Evolutionary conservation across 2,888 invertebrate species (phyloP).

Genomic region (Thecocarcelia acutangulata): DNA sequence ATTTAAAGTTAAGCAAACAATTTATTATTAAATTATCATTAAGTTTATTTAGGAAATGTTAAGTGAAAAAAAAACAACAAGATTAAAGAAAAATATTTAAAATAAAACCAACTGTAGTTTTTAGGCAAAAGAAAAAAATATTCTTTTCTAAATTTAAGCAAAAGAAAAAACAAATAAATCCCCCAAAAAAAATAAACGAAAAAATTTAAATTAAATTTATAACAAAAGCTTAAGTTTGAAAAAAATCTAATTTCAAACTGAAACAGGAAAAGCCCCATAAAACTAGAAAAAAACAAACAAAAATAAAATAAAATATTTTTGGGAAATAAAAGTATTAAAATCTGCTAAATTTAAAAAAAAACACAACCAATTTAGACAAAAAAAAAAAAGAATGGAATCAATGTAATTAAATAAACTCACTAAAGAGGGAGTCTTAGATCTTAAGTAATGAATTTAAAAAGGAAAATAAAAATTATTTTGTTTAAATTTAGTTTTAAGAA

Average conservation of each 20-base stretch:
- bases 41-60: conserved; percentile 57
- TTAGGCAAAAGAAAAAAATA: conserved; percentile 37
- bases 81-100: conserved; percentile 63
- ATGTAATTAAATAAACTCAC: conserved; percentile 57
- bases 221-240: conserved; percentile 62
- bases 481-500: conserved; percentile 52
- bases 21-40: conserved; percentile 53
- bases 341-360: conserved; percentile 44
- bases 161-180: conserved; percentile 23
- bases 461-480: conserved; percentile 36
- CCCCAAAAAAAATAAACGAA: conserved; percentile 47
- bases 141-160: conserved; percentile 60
- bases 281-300: conserved; percentile 53
- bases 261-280: conserved; percentile 20
- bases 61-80: conserved; percentile 60
- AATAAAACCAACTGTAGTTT: conserved; percentile 52
- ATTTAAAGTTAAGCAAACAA: conserved; percentile 57
- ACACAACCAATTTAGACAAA: conserved; percentile 37
- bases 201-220: conserved; percentile 30
- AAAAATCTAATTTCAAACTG: conserved; percentile 45
- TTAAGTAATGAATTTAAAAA: conserved; percentile 54
- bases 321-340: conserved; percentile 61
- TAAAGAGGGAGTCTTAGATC: conserved; percentile 37
- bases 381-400: no score
- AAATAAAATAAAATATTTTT: conserved; percentile 58